Conservation (phyloP, 2,113 vertebrate species). For the Epinephelus lanceolatus region DNA sequence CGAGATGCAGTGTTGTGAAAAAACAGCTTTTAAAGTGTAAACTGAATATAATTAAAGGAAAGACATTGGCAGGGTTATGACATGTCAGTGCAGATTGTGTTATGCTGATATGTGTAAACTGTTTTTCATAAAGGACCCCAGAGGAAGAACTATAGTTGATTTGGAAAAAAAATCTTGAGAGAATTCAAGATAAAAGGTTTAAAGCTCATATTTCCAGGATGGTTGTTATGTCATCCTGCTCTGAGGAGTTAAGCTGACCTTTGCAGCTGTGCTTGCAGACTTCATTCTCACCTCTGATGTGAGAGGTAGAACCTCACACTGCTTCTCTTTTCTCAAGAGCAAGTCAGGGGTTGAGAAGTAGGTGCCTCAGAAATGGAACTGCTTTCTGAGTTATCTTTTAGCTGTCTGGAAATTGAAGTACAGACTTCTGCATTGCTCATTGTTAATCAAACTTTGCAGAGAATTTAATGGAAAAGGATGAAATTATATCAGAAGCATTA, state of each 20-base stretch:
- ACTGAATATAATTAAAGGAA: background rate
- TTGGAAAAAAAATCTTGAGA: background rate
- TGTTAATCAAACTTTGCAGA: background rate
- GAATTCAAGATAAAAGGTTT: background rate
- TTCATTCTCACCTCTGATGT: conserved; percentile 46
- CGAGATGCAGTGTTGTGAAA: background rate
- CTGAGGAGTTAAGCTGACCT: conserved; percentile 1
- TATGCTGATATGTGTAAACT: background rate
- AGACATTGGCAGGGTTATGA: background rate
- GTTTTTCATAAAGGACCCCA: background rate
- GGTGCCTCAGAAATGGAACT: conserved; percentile 1
- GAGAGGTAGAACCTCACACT: conserved; percentile 34
- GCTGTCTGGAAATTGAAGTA: conserved; percentile 14
- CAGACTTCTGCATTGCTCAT: background rate
- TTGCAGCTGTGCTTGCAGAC: background rate
- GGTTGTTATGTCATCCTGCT: background rate
- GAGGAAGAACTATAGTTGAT: background rate
- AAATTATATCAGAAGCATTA: background rate
- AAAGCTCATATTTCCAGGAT: background rate
- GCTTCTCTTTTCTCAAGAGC: conserved; percentile 1
- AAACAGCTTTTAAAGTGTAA: background rate
- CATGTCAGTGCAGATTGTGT: background rate
- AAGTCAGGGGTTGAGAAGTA: background rate
- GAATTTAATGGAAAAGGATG: background rate
- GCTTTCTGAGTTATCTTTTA: background rate